Evolutionary conservation across 2,888 invertebrate species (phyloP).

Genomic region (Acronicta aceris): DNA sequence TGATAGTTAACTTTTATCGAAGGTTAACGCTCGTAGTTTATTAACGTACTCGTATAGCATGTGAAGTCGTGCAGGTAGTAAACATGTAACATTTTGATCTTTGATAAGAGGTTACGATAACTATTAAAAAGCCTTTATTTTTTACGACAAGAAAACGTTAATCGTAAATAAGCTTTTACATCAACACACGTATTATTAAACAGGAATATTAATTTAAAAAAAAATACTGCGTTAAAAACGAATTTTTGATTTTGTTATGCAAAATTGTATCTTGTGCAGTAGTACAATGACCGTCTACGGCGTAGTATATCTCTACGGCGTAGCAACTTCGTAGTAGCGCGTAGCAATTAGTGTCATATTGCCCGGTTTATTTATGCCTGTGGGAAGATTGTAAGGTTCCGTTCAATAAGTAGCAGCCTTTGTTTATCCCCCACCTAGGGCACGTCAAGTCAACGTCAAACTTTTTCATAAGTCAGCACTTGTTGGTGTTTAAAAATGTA

Average conservation of each 20-base stretch:
- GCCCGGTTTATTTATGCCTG: conserved; percentile 67
- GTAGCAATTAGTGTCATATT: conserved; percentile 77
- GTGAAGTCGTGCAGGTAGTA: conserved; percentile 63
- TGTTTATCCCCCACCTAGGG: conserved; percentile 46
- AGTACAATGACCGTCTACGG: conserved; percentile 60
- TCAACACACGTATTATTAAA: conserved; percentile 14
- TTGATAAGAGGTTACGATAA: conserved; percentile 66
- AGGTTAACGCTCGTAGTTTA: conserved; percentile 64
- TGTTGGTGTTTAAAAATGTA: conserved; percentile 25
- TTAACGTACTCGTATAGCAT: conserved; percentile 56
- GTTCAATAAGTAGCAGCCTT: conserved; percentile 41
- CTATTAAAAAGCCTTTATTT: conserved; percentile 35
- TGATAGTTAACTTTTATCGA: conserved; percentile 57
- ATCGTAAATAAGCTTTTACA: conserved; percentile 20
- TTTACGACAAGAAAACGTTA: conserved; percentile 9
- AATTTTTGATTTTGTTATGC: conserved; percentile 28
- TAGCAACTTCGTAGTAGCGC: conserved; percentile 68
- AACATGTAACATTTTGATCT: conserved; percentile 63
- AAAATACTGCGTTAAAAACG: conserved; percentile 5
- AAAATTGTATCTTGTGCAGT: conserved; percentile 27
- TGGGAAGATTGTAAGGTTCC: conserved; percentile 41
- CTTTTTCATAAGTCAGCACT: conserved; percentile 27
- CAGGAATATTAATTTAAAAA: conserved; percentile 15
- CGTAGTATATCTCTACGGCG: conserved; percentile 64
- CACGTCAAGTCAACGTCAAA: conserved; percentile 39